Evolutionary conservation across 2,113 vertebrate genomes (phyloP).

Genomic region (Mobula hypostoma): DNA sequence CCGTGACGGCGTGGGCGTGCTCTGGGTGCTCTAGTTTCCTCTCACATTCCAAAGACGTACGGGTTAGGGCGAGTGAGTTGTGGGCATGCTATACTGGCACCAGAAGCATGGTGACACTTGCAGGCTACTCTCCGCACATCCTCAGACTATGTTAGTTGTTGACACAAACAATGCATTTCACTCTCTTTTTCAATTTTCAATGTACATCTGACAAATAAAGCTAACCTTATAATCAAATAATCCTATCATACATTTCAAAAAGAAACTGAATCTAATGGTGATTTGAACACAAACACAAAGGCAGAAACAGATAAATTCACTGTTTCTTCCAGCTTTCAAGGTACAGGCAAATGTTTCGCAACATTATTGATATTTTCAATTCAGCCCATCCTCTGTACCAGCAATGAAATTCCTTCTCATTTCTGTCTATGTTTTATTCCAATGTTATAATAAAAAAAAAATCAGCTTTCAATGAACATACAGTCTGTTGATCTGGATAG

Average conservation of each 20-base stretch:
- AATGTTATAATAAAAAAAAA: background rate
- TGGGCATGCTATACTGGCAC: too few relatives aligned
- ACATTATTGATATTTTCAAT: background rate
- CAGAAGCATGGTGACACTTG: too few relatives aligned
- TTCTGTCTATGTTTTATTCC: background rate
- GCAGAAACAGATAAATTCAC: background rate
- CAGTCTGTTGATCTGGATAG: background rate
- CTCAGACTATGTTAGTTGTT: too few relatives aligned
- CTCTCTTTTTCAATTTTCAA: too few relatives aligned
- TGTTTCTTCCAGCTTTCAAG: background rate
- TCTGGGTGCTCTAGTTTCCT: too few relatives aligned
- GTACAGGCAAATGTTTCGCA: background rate
- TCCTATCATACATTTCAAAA: background rate
- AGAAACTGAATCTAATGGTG: background rate
- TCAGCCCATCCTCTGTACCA: background rate
- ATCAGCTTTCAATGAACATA: background rate
- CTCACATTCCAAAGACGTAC: too few relatives aligned
- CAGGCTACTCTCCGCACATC: too few relatives aligned
- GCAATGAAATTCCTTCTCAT: background rate
- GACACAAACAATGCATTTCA: too few relatives aligned
- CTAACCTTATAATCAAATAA: too few relatives aligned
- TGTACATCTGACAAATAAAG: too few relatives aligned
- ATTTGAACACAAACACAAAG: background rate
- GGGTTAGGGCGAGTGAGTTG: too few relatives aligned
- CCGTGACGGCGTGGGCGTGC: too few relatives aligned